Evolutionary conservation across 53 echinoderm and acorn worm species (phyloP).

Genomic region (Echinarachnius parma): DNA sequence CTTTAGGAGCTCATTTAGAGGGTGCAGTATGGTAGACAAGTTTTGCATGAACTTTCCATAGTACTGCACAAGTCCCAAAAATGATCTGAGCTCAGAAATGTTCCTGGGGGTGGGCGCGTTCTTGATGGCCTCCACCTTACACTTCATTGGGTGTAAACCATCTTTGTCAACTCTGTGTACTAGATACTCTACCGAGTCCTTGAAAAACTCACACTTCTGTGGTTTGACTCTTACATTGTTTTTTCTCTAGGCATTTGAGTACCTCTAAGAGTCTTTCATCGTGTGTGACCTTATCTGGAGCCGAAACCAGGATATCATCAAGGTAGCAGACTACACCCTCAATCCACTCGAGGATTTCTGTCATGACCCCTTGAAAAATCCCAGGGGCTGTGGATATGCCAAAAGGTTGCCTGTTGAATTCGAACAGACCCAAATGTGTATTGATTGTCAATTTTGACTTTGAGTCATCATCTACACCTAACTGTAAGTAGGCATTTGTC

Average conservation of each 20-base stretch:
- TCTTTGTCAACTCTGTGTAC: slow-evolving; percentile 34
- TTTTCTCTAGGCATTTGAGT: no score
- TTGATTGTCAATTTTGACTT: no score
- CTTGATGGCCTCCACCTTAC: slow-evolving; percentile 43
- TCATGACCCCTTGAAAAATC: slow-evolving; percentile 29
- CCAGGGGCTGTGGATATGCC: no score
- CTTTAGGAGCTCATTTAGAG: slow-evolving; percentile 33
- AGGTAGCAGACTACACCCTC: slow-evolving; percentile 47
- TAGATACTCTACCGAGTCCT: slow-evolving; percentile 22
- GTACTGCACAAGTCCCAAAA: slow-evolving; percentile 57
- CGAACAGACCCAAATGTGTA: no score
- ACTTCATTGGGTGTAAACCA: slow-evolving; percentile 27
- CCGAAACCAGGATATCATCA: slow-evolving; percentile 50
- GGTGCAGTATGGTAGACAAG: slow-evolving; percentile 29
- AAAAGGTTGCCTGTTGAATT: no score
- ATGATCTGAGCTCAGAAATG: slow-evolving; percentile 53
- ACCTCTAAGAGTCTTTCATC: no score
- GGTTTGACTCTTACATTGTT: no score
- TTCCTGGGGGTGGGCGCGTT: slow-evolving; percentile 37
- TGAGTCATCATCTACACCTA: slow-evolving; percentile 39
- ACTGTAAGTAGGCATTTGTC: slow-evolving; percentile 52
- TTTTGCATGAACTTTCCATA: slow-evolving; percentile 53
- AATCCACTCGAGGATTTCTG: not conserved
- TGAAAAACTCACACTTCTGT: slow-evolving; percentile 27
- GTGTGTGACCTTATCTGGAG: slow-evolving; percentile 16